A percentile compares a stretch with the other conserved stretches of the same genome.
These are phyloP conservation scores for Climacteris rufus DNA, from an alignment of 2,113 vertebrate genomes.

Conservation along the genomic window DNA sequence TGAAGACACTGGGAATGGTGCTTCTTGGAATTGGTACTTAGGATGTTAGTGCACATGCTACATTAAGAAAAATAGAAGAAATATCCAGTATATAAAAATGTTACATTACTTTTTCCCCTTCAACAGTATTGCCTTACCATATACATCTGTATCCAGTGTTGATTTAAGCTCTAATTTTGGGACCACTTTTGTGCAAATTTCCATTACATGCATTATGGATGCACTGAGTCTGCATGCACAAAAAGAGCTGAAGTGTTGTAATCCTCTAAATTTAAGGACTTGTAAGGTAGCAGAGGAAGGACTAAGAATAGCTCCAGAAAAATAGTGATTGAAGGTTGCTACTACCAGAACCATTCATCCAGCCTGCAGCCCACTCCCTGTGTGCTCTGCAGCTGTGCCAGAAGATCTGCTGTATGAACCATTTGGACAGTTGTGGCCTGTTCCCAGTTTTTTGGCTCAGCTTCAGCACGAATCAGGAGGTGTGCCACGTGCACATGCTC, in stretches of 20 bases:
- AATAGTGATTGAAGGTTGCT: background rate
- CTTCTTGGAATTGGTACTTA: background rate
- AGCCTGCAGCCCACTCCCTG: background rate
- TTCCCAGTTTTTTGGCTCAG: background rate
- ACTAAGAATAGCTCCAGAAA: background rate
- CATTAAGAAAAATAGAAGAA: background rate
- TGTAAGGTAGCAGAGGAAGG: background rate
- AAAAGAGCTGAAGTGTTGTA: background rate
- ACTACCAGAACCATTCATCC: background rate
- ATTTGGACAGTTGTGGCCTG: background rate
- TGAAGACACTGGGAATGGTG: background rate
- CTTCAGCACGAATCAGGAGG: background rate
- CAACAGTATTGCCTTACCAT: background rate
- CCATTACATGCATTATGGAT: background rate
- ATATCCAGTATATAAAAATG: background rate
- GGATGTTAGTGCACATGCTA: background rate
- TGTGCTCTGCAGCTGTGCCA: slow-evolving; percentile 14
- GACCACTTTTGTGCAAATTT: background rate
- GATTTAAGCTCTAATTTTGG: background rate
- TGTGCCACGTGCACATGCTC: background rate
- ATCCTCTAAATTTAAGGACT: background rate
- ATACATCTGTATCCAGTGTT: background rate
- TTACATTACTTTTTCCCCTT: background rate
- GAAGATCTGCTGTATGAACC: background rate
- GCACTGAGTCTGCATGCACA: background rate